phyloP scores from a whole-genome alignment of 2,888 invertebrate species.

The Conomelus anceps region DNA sequence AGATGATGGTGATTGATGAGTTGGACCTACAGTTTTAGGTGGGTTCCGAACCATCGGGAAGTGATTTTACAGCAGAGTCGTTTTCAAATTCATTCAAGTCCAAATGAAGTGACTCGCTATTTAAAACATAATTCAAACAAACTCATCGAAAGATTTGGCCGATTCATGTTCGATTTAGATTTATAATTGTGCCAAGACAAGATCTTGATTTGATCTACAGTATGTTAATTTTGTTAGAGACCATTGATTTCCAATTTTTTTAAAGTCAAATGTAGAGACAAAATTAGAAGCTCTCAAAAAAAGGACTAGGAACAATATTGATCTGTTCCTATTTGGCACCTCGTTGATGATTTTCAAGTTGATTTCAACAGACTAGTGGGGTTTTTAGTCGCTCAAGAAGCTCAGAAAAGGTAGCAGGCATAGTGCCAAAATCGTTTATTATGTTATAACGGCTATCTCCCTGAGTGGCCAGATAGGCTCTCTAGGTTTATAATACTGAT shows the following conservation, averaged over 20 bases:
- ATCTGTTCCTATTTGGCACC: not conserved
- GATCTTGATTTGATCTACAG: too few species aligned
- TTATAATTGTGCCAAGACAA: too few species aligned
- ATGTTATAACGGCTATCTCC: not conserved
- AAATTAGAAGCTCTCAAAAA: not conserved
- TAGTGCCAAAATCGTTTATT: not conserved
- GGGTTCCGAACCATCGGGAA: too few species aligned
- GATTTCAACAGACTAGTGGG: not conserved
- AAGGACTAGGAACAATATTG: not conserved
- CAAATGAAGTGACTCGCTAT: too few species aligned
- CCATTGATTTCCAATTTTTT: not conserved
- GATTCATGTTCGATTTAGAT: too few species aligned
- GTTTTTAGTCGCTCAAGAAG: not conserved
- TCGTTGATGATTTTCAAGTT: not conserved
- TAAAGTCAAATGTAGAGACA: not conserved
- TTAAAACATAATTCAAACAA: too few species aligned
- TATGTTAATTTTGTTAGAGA: too few species aligned
- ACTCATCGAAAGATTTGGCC: too few species aligned
- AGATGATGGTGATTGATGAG: too few species aligned
- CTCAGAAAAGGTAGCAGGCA: not conserved
- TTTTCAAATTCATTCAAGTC: too few species aligned
- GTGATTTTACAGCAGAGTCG: too few species aligned
- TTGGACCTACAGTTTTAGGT: too few species aligned
- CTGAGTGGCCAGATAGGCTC: not conserved
- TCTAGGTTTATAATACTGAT: not conserved